These are phyloP conservation scores for Caenorhabditis panamensis DNA, from an alignment of 2,888 invertebrate species.

Conservation along the genomic window DNA sequence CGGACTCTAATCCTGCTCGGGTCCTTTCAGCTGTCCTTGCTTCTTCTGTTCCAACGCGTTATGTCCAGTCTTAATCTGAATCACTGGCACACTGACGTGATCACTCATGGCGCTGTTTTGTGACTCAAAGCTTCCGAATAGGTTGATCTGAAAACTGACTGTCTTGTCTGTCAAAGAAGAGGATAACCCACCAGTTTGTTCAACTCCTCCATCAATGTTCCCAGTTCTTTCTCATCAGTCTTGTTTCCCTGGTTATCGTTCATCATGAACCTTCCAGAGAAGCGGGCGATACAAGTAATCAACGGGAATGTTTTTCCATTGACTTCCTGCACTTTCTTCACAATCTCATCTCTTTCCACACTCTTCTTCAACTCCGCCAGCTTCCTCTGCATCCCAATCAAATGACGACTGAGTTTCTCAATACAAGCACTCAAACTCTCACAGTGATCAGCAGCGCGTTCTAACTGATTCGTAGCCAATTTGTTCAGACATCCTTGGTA, in stretches of 20 bases:
- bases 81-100: too few species aligned
- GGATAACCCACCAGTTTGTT: too few species aligned
- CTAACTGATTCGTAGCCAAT: background rate
- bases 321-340: background rate
- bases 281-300: background rate
- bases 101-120: too few species aligned
- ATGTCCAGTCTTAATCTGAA: too few species aligned
- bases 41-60: too few species aligned
- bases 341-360: background rate
- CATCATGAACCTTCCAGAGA: background rate
- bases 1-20: too few species aligned
- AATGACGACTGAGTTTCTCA: background rate
- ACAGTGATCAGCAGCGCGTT: background rate
- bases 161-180: too few species aligned
- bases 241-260: background rate
- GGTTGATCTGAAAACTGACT: too few species aligned
- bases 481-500: background rate
- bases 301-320: background rate
- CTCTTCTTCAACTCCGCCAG: background rate
- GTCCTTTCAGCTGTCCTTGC: too few species aligned
- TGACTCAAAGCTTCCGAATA: too few species aligned
- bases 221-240: background rate
- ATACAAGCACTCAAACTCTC: background rate
- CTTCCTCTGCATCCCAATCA: background rate
- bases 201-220: background rate